These are phyloP conservation scores for Lochmaea capreae DNA, from an alignment of 2,888 invertebrate genomes.

Conservation along the genomic window DNA sequence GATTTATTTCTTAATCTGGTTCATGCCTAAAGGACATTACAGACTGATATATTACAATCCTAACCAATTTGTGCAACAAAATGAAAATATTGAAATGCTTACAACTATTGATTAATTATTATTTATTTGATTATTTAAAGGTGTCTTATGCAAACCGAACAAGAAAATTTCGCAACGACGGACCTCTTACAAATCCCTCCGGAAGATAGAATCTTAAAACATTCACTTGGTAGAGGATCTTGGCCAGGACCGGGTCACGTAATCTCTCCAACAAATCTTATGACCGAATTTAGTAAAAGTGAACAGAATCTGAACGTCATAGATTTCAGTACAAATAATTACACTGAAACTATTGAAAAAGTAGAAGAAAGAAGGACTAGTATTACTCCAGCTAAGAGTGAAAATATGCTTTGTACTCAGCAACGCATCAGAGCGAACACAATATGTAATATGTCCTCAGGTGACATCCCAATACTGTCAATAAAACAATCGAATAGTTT, in stretches of 20 bases:
- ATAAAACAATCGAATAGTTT: conserved; percentile 74
- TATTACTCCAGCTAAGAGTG: conserved; percentile 79
- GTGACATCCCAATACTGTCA: conserved; percentile 77
- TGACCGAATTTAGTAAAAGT: conserved; percentile 82
- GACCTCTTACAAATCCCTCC: conserved; percentile 73
- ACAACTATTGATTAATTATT: neutral
- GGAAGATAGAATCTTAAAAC: conserved; percentile 80
- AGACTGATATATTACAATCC: too few relatives aligned
- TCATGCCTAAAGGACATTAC: too few relatives aligned
- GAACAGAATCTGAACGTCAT: conserved; percentile 79
- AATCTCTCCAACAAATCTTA: conserved; percentile 63
- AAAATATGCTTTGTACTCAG: conserved; percentile 73
- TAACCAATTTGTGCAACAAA: too few relatives aligned
- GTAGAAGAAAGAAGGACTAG: conserved; percentile 61
- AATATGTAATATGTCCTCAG: conserved; percentile 73
- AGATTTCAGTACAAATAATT: conserved; percentile 68
- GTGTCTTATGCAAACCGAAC: conserved; percentile 18
- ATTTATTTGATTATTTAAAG: conserved; percentile 11
- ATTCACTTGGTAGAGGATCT: conserved; percentile 82
- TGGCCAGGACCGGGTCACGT: conserved; percentile 86
- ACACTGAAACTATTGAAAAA: conserved; percentile 62
- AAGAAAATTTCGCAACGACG: neutral
- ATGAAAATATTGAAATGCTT: too few relatives aligned
- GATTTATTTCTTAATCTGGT: too few relatives aligned
- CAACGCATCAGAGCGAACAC: conserved; percentile 64